Conservation (phyloP, 1,140 invertebrate species). For the Frieseomelitta varia region DNA sequence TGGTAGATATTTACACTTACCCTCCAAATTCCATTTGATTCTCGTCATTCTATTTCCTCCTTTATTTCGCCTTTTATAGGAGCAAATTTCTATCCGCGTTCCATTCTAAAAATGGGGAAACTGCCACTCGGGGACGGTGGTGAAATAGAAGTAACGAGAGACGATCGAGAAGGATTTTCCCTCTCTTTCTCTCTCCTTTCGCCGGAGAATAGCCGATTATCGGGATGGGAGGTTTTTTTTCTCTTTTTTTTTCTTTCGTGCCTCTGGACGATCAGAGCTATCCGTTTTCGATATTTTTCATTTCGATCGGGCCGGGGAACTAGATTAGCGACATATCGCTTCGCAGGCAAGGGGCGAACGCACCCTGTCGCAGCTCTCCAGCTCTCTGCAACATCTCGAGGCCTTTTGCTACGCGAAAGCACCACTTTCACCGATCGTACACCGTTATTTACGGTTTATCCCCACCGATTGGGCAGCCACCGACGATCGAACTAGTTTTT, state of each 20-base stretch:
- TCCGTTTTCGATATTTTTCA: slow-evolving; percentile 33
- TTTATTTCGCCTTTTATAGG: too few species aligned
- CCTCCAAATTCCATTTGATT: too few species aligned
- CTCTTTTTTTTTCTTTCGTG: background rate
- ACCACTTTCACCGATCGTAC: background rate
- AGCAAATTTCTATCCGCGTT: too few species aligned
- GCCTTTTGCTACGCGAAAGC: slow-evolving; percentile 14
- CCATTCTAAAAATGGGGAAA: too few species aligned
- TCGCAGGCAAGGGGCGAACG: background rate
- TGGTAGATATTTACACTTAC: too few species aligned
- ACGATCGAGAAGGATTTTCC: background rate
- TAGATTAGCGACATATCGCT: slow-evolving; percentile 14
- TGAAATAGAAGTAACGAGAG: background rate
- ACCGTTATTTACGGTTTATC: slow-evolving; percentile 31
- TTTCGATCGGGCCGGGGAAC: background rate
- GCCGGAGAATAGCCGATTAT: slow-evolving; percentile 1
- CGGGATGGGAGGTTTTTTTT: background rate
- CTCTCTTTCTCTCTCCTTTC: background rate
- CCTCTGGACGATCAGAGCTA: background rate
- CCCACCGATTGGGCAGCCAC: background rate
- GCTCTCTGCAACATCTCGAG: background rate
- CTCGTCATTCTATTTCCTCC: too few species aligned
- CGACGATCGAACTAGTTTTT: slow-evolving; percentile 26
- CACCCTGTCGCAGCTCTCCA: background rate
- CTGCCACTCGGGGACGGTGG: too few species aligned